Base-by-base conservation (phyloP, 2,888 invertebrate genomes). In the Limnephilus lunatus region DNA sequence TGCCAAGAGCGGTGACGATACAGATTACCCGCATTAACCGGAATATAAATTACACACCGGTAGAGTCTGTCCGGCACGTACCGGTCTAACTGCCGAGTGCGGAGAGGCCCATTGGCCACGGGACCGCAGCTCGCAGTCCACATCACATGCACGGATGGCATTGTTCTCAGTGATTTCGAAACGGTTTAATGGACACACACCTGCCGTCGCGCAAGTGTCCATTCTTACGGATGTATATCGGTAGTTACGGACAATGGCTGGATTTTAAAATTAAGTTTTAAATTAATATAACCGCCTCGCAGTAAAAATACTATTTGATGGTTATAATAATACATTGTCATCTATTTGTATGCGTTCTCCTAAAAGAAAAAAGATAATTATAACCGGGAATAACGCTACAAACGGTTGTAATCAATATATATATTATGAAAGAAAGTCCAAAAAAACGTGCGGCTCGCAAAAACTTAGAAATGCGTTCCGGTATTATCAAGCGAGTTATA, bases 11-110 rank as follows among this genome's bases (percentile, higher is more conserved):
- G 91, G 91, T 30, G 90, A 85, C 90, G 89, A 44, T 85, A 35
- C 91, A 92, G 93, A 93, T 93, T 93, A 93, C 91, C 85, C 83
- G 93, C 88, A 93, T 93, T 93, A 93, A 92, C 35, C 39, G 86
- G 91, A 89, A 89, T 68, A n/a, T 89, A 92, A 93, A 92, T 93
- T 92, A 92, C 90, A 83, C 89, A 35, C 81, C 89, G 89, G 89
- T n/a, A 39, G 44, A 86, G 44, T 44, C 90, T 82, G 90, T 85
- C n/a, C 85, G 68, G 85, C 81, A 68, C 91, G 91, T 81, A n/a
- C 85, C 85, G 25, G 91, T 19, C 81, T 91, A 91, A 86, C 86
- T 68, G 80, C 81, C 48, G 81, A 32, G 25, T 32, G 83, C 81
- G 68, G 68, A 68, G 25, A 68, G 68, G 4, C 53, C n/a, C 83